Base-by-base conservation (phyloP, 1,140 invertebrate genomes). In the Lerema accius region DNA sequence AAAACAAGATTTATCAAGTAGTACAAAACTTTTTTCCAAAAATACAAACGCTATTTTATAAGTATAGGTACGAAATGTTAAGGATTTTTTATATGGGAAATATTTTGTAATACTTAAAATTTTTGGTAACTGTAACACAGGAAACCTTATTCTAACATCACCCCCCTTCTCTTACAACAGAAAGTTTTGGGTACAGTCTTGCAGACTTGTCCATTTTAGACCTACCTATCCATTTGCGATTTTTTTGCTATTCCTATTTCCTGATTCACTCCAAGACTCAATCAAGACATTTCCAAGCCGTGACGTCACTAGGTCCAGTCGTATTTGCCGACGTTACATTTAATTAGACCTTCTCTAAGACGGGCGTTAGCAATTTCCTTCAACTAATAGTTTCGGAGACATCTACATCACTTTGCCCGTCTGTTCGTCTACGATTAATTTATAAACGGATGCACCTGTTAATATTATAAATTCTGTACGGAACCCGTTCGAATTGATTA, bases 311-410 rank as follows among this genome's bases (percentile, higher is more conserved):
- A 11, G n/a, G 35, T 37, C 35, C 35, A 37, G 10, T 37, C 23
- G 32, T 43, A 45, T 45, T 43, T 43, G 32, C 53, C 28, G 42
- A 37, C 32, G 14, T 15, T 58, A 46, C 40, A 35, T 46, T 58
- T 46, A 37, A 37, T 37, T 37, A 46, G 39, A 58, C 28, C 53
- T 58, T 46, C 26, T 58, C 69, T 78, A 77, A 78, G 76, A 81
- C 68, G 73, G 63, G 48, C 53, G 61, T 63, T 26, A 45, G 69
- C 78, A 80, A 80, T 80, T 80, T 80, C 78, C 78, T 80, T 69
- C 65, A 67, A 61, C 67, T 73, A 69, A 78, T 80, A 78, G 78
- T 76, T 74, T 71, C 63, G 66, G 67, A 62, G 56, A 59, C 65
- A 63, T 66, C 62, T 63, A 66, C 59, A 39, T 67, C 62, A 55